Percentiles rank a stretch among this genome's conserved stretches.
phyloP scores from a whole-genome alignment of 2,797 vertebrate genomes.

The Cuniculus paca region DNA sequence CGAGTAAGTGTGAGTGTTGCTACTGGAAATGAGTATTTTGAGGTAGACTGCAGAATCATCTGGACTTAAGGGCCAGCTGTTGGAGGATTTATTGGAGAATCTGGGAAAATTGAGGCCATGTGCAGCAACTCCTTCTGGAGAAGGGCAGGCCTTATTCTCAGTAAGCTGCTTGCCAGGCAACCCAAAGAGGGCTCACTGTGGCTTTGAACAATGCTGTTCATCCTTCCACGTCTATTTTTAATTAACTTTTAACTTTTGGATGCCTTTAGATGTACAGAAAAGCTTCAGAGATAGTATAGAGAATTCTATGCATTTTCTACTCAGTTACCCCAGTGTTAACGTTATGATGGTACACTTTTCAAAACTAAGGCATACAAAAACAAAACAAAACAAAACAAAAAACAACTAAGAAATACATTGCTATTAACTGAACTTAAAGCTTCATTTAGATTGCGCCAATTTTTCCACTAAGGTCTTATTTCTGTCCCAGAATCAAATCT shows the following conservation, averaged over 20 bases:
- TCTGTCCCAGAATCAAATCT: background rate
- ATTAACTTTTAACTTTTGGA: background rate
- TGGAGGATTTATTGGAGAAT: background rate
- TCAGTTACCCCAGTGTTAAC: background rate
- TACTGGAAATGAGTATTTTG: background rate
- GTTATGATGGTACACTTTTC: background rate
- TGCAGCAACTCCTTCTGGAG: background rate
- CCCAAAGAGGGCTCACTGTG: background rate
- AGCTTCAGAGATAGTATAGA: background rate
- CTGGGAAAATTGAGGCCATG: background rate
- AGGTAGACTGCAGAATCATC: background rate
- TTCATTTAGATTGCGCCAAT: conserved; percentile 8
- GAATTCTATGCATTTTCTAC: background rate
- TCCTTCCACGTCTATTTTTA: background rate
- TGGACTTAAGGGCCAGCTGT: background rate
- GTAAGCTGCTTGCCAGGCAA: background rate
- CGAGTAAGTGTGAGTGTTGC: background rate
- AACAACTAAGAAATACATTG: background rate
- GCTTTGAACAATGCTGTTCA: background rate
- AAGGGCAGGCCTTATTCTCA: background rate
- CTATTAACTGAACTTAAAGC: background rate
- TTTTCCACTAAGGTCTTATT: background rate
- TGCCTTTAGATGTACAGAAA: conserved; percentile 25
- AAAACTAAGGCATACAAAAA: background rate
- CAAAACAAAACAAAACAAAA: too few species aligned